These are phyloP conservation scores for Drosophila affinis DNA, from an alignment of 2,888 invertebrate species.

Conservation along the genomic window DNA sequence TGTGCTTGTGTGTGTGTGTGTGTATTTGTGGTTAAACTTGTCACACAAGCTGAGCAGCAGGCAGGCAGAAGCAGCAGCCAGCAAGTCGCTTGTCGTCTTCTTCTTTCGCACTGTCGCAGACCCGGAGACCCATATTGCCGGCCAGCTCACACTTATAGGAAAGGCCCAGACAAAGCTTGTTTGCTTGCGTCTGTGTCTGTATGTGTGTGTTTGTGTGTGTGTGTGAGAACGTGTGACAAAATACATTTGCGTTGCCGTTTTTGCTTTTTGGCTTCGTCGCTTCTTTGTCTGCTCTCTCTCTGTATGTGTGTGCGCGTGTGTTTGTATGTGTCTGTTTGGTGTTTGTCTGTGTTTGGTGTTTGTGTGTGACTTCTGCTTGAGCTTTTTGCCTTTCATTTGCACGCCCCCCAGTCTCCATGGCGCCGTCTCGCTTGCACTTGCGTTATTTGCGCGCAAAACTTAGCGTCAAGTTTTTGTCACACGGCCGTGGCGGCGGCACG, in stretches of 20 bases:
- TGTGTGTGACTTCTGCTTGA: constrained; percentile 60
- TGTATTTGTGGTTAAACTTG: constrained; percentile 80
- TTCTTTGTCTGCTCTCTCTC: constrained; percentile 57
- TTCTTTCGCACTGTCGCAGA: constrained; percentile 63
- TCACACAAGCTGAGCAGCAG: constrained; percentile 72
- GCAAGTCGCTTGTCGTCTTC: constrained; percentile 68
- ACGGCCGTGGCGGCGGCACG: constrained; percentile 53
- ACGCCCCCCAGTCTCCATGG: constrained; percentile 43
- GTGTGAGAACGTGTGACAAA: constrained; percentile 71
- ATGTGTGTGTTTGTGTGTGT: constrained; percentile 38
- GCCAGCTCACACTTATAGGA: constrained; percentile 59
- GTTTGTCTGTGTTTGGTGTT: constrained; percentile 22
- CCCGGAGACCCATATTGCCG: constrained; percentile 52
- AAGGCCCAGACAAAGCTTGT: constrained; percentile 43
- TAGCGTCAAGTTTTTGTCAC: constrained; percentile 79
- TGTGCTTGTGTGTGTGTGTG: constrained; percentile 34
- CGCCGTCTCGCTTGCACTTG: constrained; percentile 66
- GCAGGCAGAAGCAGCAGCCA: constrained; percentile 54
- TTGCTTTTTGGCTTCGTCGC: constrained; percentile 72
- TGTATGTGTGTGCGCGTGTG: constrained; percentile 6
- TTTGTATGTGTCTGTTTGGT: constrained; percentile 16
- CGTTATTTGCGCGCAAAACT: constrained; percentile 65
- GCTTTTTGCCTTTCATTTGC: constrained; percentile 72
- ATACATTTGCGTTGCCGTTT: constrained; percentile 77
- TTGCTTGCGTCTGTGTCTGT: constrained; percentile 23